Evolutionary conservation across 2,888 invertebrate genomes (phyloP).

Genomic region (Caenorhabditis sp.): DNA sequence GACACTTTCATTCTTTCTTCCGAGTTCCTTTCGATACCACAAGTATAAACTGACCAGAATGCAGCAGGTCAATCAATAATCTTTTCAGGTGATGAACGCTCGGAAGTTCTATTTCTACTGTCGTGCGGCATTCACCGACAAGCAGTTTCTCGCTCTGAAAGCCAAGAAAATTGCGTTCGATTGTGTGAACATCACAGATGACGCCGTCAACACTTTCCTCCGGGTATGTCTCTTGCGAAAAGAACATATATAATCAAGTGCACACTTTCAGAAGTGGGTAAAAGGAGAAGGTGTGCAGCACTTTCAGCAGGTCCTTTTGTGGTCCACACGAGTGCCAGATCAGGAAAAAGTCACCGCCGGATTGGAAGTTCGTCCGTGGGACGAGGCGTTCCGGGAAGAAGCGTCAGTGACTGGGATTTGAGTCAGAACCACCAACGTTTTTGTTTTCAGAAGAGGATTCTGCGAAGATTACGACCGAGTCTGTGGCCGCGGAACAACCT

Average conservation of each 20-base stretch:
- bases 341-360: background rate
- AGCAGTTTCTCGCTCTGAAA: background rate
- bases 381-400: background rate
- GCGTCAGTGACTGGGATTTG: background rate
- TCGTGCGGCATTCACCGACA: background rate
- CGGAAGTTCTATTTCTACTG: background rate
- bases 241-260: too few species aligned
- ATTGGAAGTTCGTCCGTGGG: background rate
- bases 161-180: background rate
- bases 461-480: slow-evolving; percentile 11
- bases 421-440: background rate
- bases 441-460: slow-evolving; percentile 22
- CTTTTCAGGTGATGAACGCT: background rate
- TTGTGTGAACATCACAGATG: background rate
- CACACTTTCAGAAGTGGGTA: slow-evolving; percentile 1
- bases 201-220: background rate
- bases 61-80: too few species aligned
- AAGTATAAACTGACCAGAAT: background rate
- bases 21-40: background rate
- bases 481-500: slow-evolving; percentile 1
- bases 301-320: background rate
- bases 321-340: background rate
- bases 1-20: background rate
- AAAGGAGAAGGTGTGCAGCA: background rate
- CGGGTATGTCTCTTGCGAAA: background rate